Percentiles rank a stretch among this genome's conserved stretches.
Conservation (phyloP, 1,140 invertebrate species). For the Oryzaephilus surinamensis region DNA sequence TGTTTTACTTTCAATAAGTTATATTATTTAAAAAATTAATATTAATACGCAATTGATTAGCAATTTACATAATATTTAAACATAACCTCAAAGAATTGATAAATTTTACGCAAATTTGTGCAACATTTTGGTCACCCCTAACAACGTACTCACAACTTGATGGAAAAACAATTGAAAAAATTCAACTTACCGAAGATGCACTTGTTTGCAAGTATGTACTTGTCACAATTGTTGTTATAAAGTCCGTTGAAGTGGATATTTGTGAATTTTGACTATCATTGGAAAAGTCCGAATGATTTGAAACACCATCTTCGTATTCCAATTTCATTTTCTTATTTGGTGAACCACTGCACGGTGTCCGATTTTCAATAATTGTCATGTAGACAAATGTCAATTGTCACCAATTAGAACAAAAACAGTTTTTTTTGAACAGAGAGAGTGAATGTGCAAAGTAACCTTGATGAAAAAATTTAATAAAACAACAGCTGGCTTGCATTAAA, state of each 20-base stretch:
- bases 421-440: too few species aligned
- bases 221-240: conserved; percentile 26
- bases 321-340: conserved; percentile 26
- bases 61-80: too few species aligned
- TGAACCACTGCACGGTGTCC: not conserved
- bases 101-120: too few species aligned
- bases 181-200: conserved; percentile 13
- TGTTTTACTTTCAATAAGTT: too few species aligned
- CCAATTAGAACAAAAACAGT: not conserved
- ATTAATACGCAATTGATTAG: too few species aligned
- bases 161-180: too few species aligned
- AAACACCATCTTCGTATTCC: conserved; percentile 32
- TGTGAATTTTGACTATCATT: conserved; percentile 35
- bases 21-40: too few species aligned
- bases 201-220: too few species aligned
- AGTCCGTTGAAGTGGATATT: conserved; percentile 24
- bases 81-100: too few species aligned
- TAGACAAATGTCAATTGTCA: not conserved
- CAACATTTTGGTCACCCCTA: too few species aligned
- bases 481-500: not conserved
- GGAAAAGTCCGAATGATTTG: conserved; percentile 35
- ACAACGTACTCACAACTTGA: too few species aligned
- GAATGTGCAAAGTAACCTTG: not conserved
- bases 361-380: not conserved
- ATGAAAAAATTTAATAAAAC: not conserved